Base-by-base conservation (phyloP, 92 coral and sea anemone genomes). In the Bergia sp. region DNA sequence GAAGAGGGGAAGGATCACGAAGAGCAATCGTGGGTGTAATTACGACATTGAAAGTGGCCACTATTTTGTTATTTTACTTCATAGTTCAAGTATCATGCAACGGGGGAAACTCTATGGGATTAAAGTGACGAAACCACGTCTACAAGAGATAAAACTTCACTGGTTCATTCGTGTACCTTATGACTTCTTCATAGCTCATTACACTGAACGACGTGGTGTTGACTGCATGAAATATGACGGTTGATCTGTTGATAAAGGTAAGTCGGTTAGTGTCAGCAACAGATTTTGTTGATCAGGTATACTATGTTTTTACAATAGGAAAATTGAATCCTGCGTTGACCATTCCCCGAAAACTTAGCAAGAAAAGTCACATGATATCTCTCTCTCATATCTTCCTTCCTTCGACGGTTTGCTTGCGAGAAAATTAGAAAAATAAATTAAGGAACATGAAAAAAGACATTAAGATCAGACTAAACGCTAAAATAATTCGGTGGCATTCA, bases 221-320 rank as follows among this genome's bases (percentile, higher is more conserved):
- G 49, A 91, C 44, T 36, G 90, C 93, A 61, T 91, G 93, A 50
- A 91, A 91, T 36, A 55, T 79, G 50, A 91, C 49, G 61, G 77
- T 65, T n/a, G 93, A 85, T 53, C 93, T 91, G 50, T 29, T 40
- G 79, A 18, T 9, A 12, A 82, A 82, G n/a, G 40, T 1, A 37
- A 80, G 7, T 44, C 29, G 29, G 53, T 76, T 76, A 76, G 53
- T 41, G 43, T 20, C 43, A 79, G 18, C 82, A 79, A 1, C n/a
- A 7, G 20, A 61, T 74, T 10, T 11, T 36, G 12, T 4, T 23
- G 49, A 38, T 75, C 18, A 2, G 80, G 43, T 41, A 23, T 73
- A 39, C 23, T 44, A 87, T n/a, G 75, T 78, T 12, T 23, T 23
- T 3, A 40, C 66, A 4, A 37, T 73, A 7, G 11, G 40, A 7